phyloP scores from a whole-genome alignment of 2,797 vertebrate genomes.

The Nyctibius grandis region DNA sequence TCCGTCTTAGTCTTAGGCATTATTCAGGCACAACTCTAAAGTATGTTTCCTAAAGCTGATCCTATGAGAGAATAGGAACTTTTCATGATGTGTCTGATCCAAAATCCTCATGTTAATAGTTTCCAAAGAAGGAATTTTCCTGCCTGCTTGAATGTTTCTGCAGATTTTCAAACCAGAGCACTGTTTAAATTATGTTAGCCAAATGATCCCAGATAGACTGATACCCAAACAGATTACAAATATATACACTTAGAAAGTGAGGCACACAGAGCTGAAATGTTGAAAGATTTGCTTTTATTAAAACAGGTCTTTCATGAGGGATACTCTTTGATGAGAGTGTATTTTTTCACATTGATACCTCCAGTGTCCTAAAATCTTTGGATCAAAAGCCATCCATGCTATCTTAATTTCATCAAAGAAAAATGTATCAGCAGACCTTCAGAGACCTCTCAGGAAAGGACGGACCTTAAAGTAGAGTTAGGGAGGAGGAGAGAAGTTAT shows the following conservation, averaged over 20 bases:
- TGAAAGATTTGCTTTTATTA: neutral
- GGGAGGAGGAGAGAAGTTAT: neutral
- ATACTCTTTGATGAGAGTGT: accelerated
- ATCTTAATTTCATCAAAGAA: neutral
- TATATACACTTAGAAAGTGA: neutral
- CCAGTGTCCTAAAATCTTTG: neutral
- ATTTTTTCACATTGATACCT: neutral
- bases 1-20: neutral
- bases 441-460: neutral
- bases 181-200: neutral
- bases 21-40: neutral
- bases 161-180: neutral
- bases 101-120: neutral
- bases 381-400: neutral
- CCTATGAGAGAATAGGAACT: neutral
- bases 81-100: neutral
- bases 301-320: neutral
- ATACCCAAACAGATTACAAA: neutral
- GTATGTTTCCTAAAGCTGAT: neutral
- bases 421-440: neutral
- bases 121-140: neutral
- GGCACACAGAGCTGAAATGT: neutral
- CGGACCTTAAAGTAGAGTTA: neutral
- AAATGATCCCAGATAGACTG: neutral
- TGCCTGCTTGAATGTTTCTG: neutral